These are phyloP conservation scores for Spialia ferax DNA, from an alignment of 2,888 invertebrate genomes.

Conservation along the genomic window DNA sequence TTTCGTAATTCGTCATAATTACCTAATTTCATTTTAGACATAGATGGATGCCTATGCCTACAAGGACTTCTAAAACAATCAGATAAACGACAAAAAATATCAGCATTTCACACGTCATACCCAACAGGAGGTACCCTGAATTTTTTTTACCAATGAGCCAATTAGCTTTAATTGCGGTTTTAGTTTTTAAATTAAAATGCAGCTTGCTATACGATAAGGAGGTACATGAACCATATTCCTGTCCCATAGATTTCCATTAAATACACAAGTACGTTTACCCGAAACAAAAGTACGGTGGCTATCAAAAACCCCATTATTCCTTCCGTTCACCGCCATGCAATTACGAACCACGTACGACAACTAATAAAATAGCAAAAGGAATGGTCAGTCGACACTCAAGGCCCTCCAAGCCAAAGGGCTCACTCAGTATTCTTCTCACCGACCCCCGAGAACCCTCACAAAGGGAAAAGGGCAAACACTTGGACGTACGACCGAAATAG, in stretches of 20 bases:
- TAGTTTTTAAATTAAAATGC: too few relatives aligned
- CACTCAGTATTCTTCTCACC: slow-evolving; percentile 79
- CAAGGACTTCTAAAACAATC: too few relatives aligned
- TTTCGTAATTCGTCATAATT: slow-evolving; percentile 25
- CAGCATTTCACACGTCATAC: too few relatives aligned
- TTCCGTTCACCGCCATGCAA: slow-evolving; percentile 56
- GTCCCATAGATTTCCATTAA: too few relatives aligned
- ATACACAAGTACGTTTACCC: too few relatives aligned
- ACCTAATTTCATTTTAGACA: background rate
- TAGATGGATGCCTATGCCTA: too few relatives aligned
- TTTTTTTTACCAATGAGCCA: too few relatives aligned
- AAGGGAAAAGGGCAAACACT: slow-evolving; percentile 82
- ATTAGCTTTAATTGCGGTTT: too few relatives aligned
- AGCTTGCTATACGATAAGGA: too few relatives aligned
- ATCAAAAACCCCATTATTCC: slow-evolving; percentile 37
- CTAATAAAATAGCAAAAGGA: slow-evolving; percentile 82
- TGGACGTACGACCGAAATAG: slow-evolving; percentile 72
- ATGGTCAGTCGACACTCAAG: slow-evolving; percentile 75
- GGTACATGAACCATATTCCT: too few relatives aligned
- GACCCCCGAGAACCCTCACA: slow-evolving; percentile 69
- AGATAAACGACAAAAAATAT: too few relatives aligned
- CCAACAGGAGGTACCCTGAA: too few relatives aligned
- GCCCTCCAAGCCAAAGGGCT: slow-evolving; percentile 62
- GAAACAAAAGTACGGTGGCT: slow-evolving; percentile 27
- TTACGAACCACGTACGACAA: slow-evolving; percentile 76